Conservation (phyloP, 1,140 invertebrate genomes). For the Drosophila murphyi region DNA sequence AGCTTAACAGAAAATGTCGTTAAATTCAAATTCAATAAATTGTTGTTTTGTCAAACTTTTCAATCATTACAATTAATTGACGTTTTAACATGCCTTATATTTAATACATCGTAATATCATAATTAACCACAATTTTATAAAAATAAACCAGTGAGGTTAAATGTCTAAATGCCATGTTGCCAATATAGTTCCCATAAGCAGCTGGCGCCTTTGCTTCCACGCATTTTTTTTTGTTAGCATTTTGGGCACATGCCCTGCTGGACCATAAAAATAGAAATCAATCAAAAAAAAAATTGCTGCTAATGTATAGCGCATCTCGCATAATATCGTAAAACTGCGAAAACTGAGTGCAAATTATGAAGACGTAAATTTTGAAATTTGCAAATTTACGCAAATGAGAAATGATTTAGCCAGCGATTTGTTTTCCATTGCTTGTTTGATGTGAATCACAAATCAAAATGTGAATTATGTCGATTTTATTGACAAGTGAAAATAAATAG, state of each 20-base stretch:
- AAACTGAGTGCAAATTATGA: conserved; percentile 61
- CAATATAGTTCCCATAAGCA: conserved; percentile 6
- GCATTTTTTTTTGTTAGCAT: neutral
- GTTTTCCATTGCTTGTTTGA: conserved; percentile 46
- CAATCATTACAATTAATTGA: no score
- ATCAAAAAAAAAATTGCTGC: conserved; percentile 16
- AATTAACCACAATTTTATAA: no score
- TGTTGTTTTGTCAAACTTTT: neutral
- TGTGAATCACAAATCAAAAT: conserved; percentile 44
- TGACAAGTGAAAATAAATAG: conserved; percentile 63
- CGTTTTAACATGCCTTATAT: no score
- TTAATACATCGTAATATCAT: no score
- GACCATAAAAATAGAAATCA: conserved; percentile 52
- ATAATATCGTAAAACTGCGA: conserved; percentile 42
- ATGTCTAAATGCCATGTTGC: neutral
- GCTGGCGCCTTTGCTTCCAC: neutral
- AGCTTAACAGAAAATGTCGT: neutral
- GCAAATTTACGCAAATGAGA: conserved; percentile 29
- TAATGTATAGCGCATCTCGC: conserved; percentile 5
- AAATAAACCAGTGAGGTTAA: neutral
- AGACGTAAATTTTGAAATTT: conserved; percentile 58
- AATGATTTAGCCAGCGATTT: conserved; percentile 52
- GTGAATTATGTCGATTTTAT: conserved; percentile 61
- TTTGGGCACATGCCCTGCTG: neutral
- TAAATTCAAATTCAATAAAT: neutral